Evolutionary conservation across 2,797 vertebrate genomes (phyloP).

Genomic region (Chelonia mydas): DNA sequence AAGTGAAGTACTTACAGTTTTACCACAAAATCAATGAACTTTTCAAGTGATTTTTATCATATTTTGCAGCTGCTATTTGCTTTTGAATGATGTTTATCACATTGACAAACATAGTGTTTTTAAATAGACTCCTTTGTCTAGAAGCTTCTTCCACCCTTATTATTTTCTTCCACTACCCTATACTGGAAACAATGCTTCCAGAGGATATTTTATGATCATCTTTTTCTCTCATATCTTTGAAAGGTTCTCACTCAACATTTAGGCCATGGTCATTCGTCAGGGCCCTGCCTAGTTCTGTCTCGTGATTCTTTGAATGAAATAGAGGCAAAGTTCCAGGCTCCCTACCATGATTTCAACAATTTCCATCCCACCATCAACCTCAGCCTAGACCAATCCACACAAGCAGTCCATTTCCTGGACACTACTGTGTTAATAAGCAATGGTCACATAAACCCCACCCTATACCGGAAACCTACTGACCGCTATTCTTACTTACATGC

Average conservation of each 20-base stretch:
- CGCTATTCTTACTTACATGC: no score
- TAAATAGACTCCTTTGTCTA: constrained; percentile 72
- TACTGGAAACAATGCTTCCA: background rate
- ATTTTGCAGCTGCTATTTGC: constrained; percentile 83
- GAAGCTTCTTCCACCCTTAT: constrained; percentile 60
- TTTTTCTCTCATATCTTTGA: constrained; percentile 16
- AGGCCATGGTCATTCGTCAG: background rate
- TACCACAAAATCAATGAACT: constrained; percentile 88
- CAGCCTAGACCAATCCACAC: no score
- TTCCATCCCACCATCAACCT: no score
- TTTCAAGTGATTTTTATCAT: constrained; percentile 86
- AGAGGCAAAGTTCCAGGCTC: background rate
- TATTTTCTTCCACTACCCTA: constrained; percentile 28
- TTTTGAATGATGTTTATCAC: constrained; percentile 75
- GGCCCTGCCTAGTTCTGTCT: background rate
- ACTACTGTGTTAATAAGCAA: no score
- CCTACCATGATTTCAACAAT: background rate
- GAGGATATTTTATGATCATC: background rate
- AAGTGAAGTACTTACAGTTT: constrained; percentile 87
- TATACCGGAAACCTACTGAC: no score
- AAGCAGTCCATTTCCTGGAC: no score
- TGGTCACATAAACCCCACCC: no score
- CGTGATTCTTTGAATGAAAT: background rate
- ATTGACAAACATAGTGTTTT: constrained; percentile 68
- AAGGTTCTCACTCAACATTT: background rate